phyloP scores from a whole-genome alignment of 2,888 invertebrate species.

The Itoplectis maculator region DNA sequence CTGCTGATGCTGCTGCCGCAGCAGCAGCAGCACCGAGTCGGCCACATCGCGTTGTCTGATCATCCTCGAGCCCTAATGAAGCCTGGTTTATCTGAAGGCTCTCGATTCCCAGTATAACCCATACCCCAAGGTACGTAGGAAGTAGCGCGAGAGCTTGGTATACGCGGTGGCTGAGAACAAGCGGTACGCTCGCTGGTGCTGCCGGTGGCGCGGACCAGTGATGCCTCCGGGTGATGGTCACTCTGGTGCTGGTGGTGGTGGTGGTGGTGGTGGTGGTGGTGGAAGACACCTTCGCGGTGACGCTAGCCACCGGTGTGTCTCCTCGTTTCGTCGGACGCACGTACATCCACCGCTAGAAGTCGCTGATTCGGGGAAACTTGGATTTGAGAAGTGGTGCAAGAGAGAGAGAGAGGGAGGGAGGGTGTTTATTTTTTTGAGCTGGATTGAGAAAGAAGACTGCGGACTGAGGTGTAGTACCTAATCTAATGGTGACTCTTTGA shows the following conservation, averaged over 20 bases:
- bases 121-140: slow-evolving; percentile 79
- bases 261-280: no score
- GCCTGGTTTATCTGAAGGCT: slow-evolving; percentile 84
- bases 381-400: no score
- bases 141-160: slow-evolving; percentile 39
- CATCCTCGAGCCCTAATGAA: slow-evolving; percentile 84
- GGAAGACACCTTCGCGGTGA: slow-evolving; percentile 83
- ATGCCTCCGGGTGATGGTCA: slow-evolving; percentile 55
- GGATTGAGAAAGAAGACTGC: no score
- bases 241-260: no score
- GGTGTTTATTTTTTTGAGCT: no score
- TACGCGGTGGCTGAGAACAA: slow-evolving; percentile 37
- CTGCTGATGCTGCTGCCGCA: no score
- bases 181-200: no score
- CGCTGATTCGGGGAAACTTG: slow-evolving; percentile 28
- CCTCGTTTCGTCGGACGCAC: slow-evolving; percentile 68
- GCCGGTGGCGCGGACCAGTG: slow-evolving; percentile 31
- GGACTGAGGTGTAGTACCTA: no score
- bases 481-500: no score
- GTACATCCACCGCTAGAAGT: slow-evolving; percentile 83
- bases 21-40: slow-evolving; percentile 68
- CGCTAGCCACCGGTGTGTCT: slow-evolving; percentile 73
- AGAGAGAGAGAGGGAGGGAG: no score
- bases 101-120: slow-evolving; percentile 84
- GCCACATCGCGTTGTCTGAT: slow-evolving; percentile 83